Conservation (phyloP, 2,888 invertebrate genomes). For the Aricia artaxerxes region DNA sequence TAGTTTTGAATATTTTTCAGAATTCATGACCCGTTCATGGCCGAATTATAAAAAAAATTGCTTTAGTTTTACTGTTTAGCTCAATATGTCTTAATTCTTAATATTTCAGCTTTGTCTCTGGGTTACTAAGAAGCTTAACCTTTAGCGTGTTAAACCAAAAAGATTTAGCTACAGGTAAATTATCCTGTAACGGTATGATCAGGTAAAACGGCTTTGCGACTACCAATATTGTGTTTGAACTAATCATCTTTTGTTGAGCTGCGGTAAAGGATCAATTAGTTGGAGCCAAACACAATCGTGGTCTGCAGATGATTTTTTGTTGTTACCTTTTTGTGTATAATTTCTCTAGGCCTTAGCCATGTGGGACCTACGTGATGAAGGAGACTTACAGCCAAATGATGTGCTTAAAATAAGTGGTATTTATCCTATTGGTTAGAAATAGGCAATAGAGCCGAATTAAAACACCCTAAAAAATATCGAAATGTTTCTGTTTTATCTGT, state of each 20-base stretch:
- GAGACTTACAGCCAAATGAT: background rate
- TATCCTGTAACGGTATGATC: background rate
- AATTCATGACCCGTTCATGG: no score
- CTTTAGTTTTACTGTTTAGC: no score
- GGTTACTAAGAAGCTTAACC: background rate
- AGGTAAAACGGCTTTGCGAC: slow-evolving; percentile 9
- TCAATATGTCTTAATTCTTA: background rate
- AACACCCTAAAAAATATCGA: no score
- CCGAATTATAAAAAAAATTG: no score
- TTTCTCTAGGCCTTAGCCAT: background rate
- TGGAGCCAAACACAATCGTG: slow-evolving; percentile 5
- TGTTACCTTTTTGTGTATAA: background rate
- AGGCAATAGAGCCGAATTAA: no score
- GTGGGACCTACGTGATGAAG: background rate
- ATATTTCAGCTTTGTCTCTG: background rate
- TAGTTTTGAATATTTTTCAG: no score
- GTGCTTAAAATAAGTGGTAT: background rate
- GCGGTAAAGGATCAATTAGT: background rate
- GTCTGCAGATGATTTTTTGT: background rate
- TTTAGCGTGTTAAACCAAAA: background rate
- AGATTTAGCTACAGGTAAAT: background rate
- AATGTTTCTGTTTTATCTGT: no score
- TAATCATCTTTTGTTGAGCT: background rate
- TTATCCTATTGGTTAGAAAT: no score
- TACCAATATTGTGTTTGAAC: slow-evolving; percentile 14